Evolutionary conservation across 35 echinoderm and acorn worm genomes (phyloP).

Genomic region (Strongylocentrotus purpuratus): DNA sequence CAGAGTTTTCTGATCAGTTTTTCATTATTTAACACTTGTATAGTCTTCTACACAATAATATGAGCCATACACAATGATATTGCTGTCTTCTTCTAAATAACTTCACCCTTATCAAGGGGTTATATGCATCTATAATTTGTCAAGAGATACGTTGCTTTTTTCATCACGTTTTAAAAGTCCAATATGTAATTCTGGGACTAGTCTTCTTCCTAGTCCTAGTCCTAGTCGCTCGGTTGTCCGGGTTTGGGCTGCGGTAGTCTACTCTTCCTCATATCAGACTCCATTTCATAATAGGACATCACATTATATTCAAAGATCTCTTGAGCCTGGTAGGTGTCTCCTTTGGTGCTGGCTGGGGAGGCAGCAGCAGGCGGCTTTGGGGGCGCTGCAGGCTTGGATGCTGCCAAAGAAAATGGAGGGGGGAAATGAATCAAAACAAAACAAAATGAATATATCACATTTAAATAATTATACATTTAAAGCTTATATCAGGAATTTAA

Average conservation of each 20-base stretch:
- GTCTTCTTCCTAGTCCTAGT: neutral
- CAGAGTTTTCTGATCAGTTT: too few relatives aligned
- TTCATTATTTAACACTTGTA: neutral
- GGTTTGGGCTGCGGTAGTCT: constrained; percentile 46
- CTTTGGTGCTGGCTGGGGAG: neutral
- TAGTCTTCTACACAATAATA: too few relatives aligned
- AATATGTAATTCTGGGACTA: neutral
- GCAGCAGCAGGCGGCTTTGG: neutral
- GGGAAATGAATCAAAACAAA: neutral
- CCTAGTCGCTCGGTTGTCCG: neutral
- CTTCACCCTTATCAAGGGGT: neutral
- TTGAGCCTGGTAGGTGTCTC: constrained; percentile 3
- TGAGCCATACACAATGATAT: neutral
- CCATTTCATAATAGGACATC: constrained; percentile 45
- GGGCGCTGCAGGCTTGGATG: neutral
- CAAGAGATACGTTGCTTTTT: neutral
- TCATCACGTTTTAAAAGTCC: neutral
- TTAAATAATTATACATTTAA: neutral
- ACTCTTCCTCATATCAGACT: constrained; percentile 17
- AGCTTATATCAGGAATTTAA: neutral
- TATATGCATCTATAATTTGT: neutral
- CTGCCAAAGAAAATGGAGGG: neutral
- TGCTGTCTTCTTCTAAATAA: neutral
- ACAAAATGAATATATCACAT: neutral
- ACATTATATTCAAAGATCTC: neutral